Conservation (phyloP, 35 echinoderm and acorn worm species). For the Heliocidaris erythrogramma region DNA sequence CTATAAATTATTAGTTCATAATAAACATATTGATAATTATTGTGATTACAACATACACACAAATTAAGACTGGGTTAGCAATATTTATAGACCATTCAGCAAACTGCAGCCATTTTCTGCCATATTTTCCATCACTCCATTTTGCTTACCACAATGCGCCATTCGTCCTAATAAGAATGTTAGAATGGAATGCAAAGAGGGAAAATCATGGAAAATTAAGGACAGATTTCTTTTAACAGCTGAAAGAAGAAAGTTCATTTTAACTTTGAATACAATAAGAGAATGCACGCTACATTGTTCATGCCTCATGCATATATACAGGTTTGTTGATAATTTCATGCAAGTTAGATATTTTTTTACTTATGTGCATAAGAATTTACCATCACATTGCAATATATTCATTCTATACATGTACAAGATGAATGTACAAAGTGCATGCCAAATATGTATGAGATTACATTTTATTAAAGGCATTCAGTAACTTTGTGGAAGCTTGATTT, state of each 20-base stretch:
- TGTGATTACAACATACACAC: not conserved
- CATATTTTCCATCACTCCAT: not conserved
- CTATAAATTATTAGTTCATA: not conserved
- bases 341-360: not conserved
- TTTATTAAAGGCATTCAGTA: too few relatives aligned
- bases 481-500: too few relatives aligned
- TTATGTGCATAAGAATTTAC: too few relatives aligned
- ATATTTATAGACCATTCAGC: not conserved
- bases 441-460: not conserved
- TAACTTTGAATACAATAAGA: not conserved
- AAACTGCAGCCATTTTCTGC: not conserved
- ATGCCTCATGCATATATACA: not conserved
- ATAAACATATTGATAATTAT: not conserved
- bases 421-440: not conserved
- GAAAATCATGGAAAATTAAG: slow-evolving; percentile 21
- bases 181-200: not conserved
- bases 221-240: not conserved
- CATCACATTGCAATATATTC: not conserved
- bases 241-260: not conserved
- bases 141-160: slow-evolving; percentile 50
- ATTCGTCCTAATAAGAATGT: slow-evolving; percentile 28
- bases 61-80: not conserved
- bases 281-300: not conserved
- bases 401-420: not conserved
- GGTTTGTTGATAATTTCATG: not conserved